Percentiles rank a stretch among this genome's conserved stretches.
phyloP scores from a whole-genome alignment of 2,113 vertebrate genomes.

The Lagenorhynchus albirostris region DNA sequence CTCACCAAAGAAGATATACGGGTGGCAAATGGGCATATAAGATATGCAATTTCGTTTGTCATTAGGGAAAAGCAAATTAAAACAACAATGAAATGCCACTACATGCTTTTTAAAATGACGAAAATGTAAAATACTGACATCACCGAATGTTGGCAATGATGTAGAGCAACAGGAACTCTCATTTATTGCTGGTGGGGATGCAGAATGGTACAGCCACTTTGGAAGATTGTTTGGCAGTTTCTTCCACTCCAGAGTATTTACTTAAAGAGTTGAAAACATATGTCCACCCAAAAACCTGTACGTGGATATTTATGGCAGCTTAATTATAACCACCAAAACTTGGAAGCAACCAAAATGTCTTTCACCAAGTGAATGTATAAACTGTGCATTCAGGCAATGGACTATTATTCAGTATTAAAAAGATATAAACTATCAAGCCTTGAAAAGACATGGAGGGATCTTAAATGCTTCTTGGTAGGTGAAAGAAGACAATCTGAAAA shows the following conservation, averaged over 20 bases:
- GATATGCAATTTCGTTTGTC: background rate
- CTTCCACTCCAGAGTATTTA: background rate
- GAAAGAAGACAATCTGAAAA: background rate
- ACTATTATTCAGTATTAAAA: background rate
- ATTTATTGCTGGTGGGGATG: background rate
- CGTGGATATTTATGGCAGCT: background rate
- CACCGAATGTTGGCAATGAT: background rate
- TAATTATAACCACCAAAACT: background rate
- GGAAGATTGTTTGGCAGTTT: background rate
- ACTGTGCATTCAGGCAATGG: background rate
- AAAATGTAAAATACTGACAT: background rate
- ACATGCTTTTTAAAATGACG: background rate
- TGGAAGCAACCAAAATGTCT: background rate
- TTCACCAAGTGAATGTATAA: background rate
- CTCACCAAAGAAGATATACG: background rate
- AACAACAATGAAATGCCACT: background rate
- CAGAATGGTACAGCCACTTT: background rate
- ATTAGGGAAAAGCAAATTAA: background rate
- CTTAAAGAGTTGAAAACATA: background rate
- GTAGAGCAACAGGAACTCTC: background rate
- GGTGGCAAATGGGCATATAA: background rate
- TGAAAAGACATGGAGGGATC: background rate
- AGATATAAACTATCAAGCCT: background rate
- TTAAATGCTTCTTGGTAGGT: background rate
- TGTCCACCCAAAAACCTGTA: background rate